Base-by-base conservation (phyloP, 92 coral and sea anemone species). In the Paramuricea clavata region DNA sequence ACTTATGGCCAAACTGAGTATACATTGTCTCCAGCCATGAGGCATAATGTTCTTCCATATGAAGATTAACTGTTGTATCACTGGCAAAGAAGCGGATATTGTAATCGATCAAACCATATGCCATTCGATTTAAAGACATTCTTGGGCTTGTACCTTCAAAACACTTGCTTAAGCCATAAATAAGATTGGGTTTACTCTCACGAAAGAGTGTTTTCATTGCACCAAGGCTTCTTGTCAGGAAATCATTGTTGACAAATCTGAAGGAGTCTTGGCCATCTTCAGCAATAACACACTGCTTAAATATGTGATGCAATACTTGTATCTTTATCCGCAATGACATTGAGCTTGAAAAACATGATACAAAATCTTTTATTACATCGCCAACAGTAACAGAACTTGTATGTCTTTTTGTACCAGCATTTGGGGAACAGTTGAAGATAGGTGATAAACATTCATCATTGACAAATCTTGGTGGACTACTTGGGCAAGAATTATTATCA, bases 1-100 rank as follows among this genome's bases (percentile, higher is more conserved):
- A 90, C 79, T 90, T 90, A 69, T 85, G 93, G 7, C 95, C 92
- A 88, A 90, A 93, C 31, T 88, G 93, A 21, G 91, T 27, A 50
- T 85, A 88, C 96, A 91, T 91, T 12, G 94, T 88, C 50, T 71
- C 89, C 6, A 81, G 41, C 92, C 94, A 88, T 31, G 64, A 28
- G 3, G 77, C 84, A 80, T 90, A 84, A 57, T 91, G 92, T 27
- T 83, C 85, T 44, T 90, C 92, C 30, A 82, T 81, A n/a, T 87
- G 81, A 23, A 93, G 43, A 26, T 87, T 93, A 19, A 69, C 83
- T 0, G 91, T 78, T 26, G 57, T 44, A 12, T 54, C 49, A 6
- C 67, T 28, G 0, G 93, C 74, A 80, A 87, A 87, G 57, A 87
- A 93, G 1, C 86, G 25, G 22, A 92, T 87, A 71, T 91, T 91